phyloP scores from a whole-genome alignment of 2,113 vertebrate genomes.

The Meriones unguiculatus region DNA sequence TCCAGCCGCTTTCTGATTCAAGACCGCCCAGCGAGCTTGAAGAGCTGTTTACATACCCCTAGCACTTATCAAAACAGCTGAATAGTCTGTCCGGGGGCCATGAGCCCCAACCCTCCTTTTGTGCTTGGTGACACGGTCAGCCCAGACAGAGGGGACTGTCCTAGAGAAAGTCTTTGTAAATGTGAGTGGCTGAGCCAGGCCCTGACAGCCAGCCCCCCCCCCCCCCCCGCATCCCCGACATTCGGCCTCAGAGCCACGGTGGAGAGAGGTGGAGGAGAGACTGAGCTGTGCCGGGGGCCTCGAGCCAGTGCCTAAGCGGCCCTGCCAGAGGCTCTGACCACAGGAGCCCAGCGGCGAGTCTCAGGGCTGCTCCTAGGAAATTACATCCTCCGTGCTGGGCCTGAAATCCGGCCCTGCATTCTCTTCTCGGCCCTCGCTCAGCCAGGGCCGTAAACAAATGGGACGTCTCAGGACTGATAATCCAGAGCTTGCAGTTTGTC shows the following conservation, averaged over 20 bases:
- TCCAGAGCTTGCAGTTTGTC: constrained; percentile 61
- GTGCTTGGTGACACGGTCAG: not conserved
- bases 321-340: not conserved
- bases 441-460: constrained; percentile 51
- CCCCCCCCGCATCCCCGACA: not conserved
- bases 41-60: not conserved
- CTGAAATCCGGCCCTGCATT: not conserved
- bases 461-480: constrained; percentile 61
- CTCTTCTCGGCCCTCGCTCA: not conserved
- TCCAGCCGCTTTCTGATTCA: not conserved
- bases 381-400: not conserved
- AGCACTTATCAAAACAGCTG: not conserved
- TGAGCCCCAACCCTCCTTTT: not conserved
- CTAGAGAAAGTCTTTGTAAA: not conserved
- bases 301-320: not conserved
- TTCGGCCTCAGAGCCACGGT: no score
- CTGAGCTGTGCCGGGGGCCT: not conserved
- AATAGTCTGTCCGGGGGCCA: accelerated
- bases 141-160: not conserved
- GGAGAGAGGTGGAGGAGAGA: no score
- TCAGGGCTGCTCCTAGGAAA: not conserved
- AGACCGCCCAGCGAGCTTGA: not conserved
- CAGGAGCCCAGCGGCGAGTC: not conserved
- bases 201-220: not conserved
- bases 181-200: not conserved